Percentiles rank a stretch among this genome's conserved stretches.
These are phyloP conservation scores for Adineta ricciae DNA, from an alignment of 2,888 invertebrate genomes.

Conservation along the genomic window DNA sequence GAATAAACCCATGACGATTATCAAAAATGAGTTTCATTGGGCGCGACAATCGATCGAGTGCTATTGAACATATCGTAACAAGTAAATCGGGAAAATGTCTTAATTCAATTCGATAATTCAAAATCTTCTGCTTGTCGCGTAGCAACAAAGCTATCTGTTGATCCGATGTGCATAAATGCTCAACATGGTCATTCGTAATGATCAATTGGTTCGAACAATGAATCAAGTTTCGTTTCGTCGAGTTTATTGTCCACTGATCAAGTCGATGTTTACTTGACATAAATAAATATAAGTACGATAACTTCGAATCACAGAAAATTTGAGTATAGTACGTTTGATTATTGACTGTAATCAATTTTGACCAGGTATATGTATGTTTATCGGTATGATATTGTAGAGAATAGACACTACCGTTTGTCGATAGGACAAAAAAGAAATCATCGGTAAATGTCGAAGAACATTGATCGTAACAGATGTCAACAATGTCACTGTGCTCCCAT, in stretches of 20 bases:
- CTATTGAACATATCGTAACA: neutral
- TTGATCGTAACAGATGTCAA: neutral
- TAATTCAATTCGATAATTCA: neutral
- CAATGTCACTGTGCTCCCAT: neutral
- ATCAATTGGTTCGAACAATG: neutral
- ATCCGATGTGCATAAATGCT: neutral
- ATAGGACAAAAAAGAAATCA: neutral
- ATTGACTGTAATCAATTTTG: neutral
- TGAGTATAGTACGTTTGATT: slow-evolving; percentile 9
- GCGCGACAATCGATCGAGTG: neutral
- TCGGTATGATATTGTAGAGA: neutral
- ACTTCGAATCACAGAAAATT: neutral
- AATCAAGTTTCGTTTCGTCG: neutral
- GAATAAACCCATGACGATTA: neutral
- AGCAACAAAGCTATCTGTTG: neutral
- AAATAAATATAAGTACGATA: neutral
- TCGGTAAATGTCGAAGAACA: neutral
- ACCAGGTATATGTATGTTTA: neutral
- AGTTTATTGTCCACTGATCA: neutral
- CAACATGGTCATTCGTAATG: neutral
- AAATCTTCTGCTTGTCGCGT: neutral
- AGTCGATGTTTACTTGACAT: neutral
- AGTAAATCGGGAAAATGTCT: neutral
- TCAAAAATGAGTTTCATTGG: neutral
- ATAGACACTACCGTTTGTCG: neutral